Conservation (phyloP, 2,797 vertebrate species). For the Pantherophis alleghaniensis region DNA sequence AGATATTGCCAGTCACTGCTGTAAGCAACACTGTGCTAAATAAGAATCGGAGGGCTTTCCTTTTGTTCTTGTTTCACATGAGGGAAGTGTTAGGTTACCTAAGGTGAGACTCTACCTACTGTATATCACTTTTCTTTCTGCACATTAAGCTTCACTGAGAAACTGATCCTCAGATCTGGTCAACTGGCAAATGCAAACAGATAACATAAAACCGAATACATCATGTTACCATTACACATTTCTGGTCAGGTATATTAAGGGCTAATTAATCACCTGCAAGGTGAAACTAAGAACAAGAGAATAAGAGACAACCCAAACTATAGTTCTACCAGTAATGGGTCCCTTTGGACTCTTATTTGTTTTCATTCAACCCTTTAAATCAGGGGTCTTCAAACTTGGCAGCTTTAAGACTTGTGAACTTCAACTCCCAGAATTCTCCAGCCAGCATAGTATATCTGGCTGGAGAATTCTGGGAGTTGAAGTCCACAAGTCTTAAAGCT, state of each 20-base stretch:
- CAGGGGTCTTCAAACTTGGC: too few relatives aligned
- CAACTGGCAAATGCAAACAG: background rate
- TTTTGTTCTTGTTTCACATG: slow-evolving; percentile 2
- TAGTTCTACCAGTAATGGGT: background rate
- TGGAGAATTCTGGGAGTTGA: too few relatives aligned
- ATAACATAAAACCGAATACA: background rate
- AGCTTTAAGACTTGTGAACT: too few relatives aligned
- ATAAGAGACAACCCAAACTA: background rate
- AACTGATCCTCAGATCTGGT: background rate
- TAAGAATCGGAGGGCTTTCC: background rate
- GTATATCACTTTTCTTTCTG: background rate
- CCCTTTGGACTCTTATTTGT: background rate
- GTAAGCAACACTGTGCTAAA: background rate
- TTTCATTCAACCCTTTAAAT: background rate
- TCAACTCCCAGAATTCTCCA: too few relatives aligned
- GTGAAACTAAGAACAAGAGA: background rate
- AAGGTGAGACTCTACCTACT: background rate
- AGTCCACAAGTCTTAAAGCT: too few relatives aligned
- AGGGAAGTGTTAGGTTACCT: background rate
- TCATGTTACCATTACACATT: background rate
- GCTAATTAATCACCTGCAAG: background rate
- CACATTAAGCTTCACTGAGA: background rate
- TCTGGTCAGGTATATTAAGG: background rate
- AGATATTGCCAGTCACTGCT: background rate
- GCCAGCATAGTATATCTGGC: too few relatives aligned